These are phyloP conservation scores for Eupsilia transversa DNA, from an alignment of 2,888 invertebrate genomes.

Conservation along the genomic window DNA sequence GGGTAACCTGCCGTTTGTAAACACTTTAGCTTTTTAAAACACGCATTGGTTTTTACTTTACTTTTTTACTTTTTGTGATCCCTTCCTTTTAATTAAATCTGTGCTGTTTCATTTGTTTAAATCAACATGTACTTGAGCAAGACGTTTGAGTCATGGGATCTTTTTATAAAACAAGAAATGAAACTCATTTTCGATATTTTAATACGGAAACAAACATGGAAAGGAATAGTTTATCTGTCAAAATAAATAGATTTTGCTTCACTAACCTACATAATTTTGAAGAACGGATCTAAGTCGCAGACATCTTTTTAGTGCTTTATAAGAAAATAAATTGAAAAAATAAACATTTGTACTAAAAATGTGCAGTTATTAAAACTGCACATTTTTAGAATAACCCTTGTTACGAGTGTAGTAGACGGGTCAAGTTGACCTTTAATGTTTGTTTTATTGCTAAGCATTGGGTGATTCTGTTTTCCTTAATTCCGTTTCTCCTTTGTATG, in stretches of 20 bases:
- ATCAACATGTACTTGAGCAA: constrained; percentile 24
- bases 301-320: not conserved
- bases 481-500: constrained; percentile 34
- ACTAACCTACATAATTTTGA: not conserved
- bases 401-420: not conserved
- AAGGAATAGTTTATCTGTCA: not conserved
- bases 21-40: constrained; percentile 60
- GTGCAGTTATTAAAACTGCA: constrained; percentile 32
- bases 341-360: constrained; percentile 6
- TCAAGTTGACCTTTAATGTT: constrained; percentile 7
- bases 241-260: not conserved
- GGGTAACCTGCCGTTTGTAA: constrained; percentile 61
- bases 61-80: constrained; percentile 36
- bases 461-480: constrained; percentile 17
- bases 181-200: constrained; percentile 1
- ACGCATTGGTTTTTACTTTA: constrained; percentile 38
- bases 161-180: constrained; percentile 22
- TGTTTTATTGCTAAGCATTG: not conserved
- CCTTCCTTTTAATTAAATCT: constrained; percentile 55
- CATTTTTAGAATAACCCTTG: constrained; percentile 4
- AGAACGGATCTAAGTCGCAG: not conserved
- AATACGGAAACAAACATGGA: not conserved
- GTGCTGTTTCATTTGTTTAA: constrained; percentile 49
- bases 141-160: not conserved
- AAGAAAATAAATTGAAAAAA: constrained; percentile 8